Conservation (phyloP, 2,888 invertebrate species). For the Fissipunctia ypsillon region DNA sequence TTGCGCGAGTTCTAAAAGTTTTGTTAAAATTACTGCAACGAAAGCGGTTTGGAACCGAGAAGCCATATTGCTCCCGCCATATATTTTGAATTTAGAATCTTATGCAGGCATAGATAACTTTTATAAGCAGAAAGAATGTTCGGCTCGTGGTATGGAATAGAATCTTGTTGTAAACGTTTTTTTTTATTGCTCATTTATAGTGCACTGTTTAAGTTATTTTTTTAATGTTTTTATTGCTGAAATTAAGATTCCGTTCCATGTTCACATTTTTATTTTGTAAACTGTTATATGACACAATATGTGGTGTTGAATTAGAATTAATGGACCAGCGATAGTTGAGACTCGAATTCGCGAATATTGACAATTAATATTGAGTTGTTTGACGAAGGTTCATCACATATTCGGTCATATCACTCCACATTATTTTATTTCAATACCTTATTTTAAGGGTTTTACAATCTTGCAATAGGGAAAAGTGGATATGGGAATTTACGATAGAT, state of each 20-base stretch:
- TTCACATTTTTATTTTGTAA: slow-evolving; percentile 51
- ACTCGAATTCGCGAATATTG: slow-evolving; percentile 11
- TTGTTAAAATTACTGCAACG: slow-evolving; percentile 24
- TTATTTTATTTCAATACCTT: slow-evolving; percentile 53
- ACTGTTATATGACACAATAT: slow-evolving; percentile 43
- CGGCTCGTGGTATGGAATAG: slow-evolving; percentile 64
- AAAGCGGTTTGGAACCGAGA: slow-evolving; percentile 27
- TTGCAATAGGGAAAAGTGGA: slow-evolving; percentile 44
- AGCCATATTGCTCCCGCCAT: slow-evolving; percentile 55
- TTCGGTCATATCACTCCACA: slow-evolving; percentile 39
- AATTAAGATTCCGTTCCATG: slow-evolving; percentile 74
- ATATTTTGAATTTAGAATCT: slow-evolving; percentile 41
- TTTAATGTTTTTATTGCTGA: slow-evolving; percentile 57
- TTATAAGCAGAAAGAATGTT: slow-evolving; percentile 49
- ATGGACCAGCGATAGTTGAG: slow-evolving; percentile 23
- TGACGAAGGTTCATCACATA: slow-evolving; percentile 30
- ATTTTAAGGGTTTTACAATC: slow-evolving; percentile 50
- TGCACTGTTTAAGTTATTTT: slow-evolving; percentile 63
- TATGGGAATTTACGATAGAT: neutral
- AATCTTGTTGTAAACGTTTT: slow-evolving; percentile 62
- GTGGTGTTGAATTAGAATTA: slow-evolving; percentile 30
- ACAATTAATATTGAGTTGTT: slow-evolving; percentile 26
- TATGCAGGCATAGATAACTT: slow-evolving; percentile 37
- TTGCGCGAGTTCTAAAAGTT: slow-evolving; percentile 6
- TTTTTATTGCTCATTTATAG: slow-evolving; percentile 67